Evolutionary conservation across 2,113 vertebrate species (phyloP).

Genomic region (Trogon surrucura): DNA sequence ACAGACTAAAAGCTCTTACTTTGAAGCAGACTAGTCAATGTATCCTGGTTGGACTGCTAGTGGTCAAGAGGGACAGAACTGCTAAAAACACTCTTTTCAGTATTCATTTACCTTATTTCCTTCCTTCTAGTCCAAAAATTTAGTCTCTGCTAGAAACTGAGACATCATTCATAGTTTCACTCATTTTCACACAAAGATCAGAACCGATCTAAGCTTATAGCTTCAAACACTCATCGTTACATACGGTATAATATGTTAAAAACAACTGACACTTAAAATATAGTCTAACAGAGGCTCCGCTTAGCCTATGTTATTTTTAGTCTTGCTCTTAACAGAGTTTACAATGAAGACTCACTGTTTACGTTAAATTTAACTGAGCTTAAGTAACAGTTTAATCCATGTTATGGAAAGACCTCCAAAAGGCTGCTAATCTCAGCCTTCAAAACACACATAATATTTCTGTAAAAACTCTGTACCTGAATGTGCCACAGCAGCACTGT

Average conservation of each 20-base stretch:
- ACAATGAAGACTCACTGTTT: slow-evolving; percentile 7
- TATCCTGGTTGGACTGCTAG: not conserved
- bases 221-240: not conserved
- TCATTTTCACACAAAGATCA: slow-evolving; percentile 1
- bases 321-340: slow-evolving; percentile 12
- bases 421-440: not conserved
- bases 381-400: slow-evolving; percentile 2
- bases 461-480: not conserved
- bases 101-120: not conserved
- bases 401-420: not conserved
- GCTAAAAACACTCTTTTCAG: not conserved
- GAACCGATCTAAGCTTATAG: not conserved
- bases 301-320: slow-evolving; percentile 12
- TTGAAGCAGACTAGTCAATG: not conserved
- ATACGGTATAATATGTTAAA: not conserved
- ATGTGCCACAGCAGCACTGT: rapidly evolving
- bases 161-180: not conserved
- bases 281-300: not conserved
- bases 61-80: not conserved
- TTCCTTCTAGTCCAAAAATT: not conserved
- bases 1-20: not conserved
- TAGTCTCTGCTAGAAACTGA: not conserved
- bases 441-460: not conserved
- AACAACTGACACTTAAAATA: not conserved
- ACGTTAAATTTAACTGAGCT: not conserved